Base-by-base conservation (phyloP, 2,113 vertebrate genomes). In the Paramormyrops kingsleyae region DNA sequence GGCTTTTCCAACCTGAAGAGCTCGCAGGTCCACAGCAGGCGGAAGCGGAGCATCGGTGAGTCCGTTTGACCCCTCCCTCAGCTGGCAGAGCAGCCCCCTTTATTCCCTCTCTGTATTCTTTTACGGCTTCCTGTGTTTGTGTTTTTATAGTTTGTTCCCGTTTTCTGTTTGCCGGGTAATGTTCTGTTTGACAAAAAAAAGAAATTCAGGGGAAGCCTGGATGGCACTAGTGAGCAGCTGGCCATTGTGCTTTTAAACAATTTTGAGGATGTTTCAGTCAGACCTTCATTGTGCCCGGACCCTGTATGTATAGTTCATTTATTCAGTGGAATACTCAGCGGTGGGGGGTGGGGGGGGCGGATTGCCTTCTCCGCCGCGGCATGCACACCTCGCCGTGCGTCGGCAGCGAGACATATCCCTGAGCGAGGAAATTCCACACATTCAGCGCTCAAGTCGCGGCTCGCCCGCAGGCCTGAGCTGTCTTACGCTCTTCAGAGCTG, bases 11-110 rank as follows among this genome's bases (percentile, higher is more conserved):
- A 97, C 59, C 96, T 98, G 94, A 98, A 97, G 94, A 96, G 93
- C 92, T 97, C 96, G 3, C 97, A 96, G 94, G 95, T 97, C 83
- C 95, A 98, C 93, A 96, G 96, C 92, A 96, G 98, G 92, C 98
- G 97, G 93, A 97, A 95, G 93, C 94, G 98, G 93, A 99, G 98
- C 91, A 95, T 99, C 3, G 98, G 98, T 99, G 95, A 98, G 98
- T 86, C 52, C 24, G 8, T n/a, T 19, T 10, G 21, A 46, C 47
- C 31, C 10, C 35, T 10, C 1, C 44, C 84, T 13, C 70, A 7
- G 74, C 46, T 44, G 31, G 47, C 8, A 12, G 47, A 17, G 24
- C 24, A 3, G 44, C 10, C 42, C 84, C 10, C 21, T 27, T 86
- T 24, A 42, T 86, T 52, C n/a, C 84, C 13, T 31, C 86, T 87